Evolutionary conservation across 2,888 invertebrate genomes (phyloP).

Genomic region (Conomelus anceps): DNA sequence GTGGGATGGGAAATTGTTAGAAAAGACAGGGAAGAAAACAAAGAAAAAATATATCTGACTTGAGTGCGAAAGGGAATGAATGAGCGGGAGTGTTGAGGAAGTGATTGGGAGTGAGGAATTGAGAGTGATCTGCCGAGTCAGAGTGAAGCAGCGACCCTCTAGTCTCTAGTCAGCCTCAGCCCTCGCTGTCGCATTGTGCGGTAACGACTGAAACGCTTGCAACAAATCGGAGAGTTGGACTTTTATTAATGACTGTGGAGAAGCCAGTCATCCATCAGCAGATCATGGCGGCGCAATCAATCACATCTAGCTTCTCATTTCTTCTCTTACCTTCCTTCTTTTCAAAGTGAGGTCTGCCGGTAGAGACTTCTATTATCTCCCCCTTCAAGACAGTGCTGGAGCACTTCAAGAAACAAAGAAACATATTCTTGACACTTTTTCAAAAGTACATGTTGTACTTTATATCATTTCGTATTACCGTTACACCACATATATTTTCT

Average conservation of each 20-base stretch:
- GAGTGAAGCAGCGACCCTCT: no score
- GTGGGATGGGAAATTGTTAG: not conserved
- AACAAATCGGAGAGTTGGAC: constrained; percentile 6
- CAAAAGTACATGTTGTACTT: not conserved
- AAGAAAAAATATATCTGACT: not conserved
- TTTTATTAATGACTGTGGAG: not conserved
- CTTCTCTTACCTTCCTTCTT: not conserved
- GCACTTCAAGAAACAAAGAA: not conserved
- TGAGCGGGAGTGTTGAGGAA: not conserved
- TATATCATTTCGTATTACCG: no score
- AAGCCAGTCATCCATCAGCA: not conserved
- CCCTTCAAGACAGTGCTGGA: not conserved
- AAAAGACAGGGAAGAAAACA: not conserved
- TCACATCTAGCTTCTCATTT: not conserved
- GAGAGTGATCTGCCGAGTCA: not conserved
- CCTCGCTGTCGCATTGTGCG: not conserved
- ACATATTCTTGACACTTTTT: not conserved
- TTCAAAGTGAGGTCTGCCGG: no score
- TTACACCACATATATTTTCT: no score
- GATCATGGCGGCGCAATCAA: constrained; percentile 5
- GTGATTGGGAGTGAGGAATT: not conserved
- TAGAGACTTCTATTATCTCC: not conserved
- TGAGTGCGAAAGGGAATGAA: not conserved
- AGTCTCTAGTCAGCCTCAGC: not conserved
- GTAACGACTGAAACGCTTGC: not conserved